Base-by-base conservation (phyloP, 2,888 invertebrate genomes). In the Rhyacophila evoluta region DNA sequence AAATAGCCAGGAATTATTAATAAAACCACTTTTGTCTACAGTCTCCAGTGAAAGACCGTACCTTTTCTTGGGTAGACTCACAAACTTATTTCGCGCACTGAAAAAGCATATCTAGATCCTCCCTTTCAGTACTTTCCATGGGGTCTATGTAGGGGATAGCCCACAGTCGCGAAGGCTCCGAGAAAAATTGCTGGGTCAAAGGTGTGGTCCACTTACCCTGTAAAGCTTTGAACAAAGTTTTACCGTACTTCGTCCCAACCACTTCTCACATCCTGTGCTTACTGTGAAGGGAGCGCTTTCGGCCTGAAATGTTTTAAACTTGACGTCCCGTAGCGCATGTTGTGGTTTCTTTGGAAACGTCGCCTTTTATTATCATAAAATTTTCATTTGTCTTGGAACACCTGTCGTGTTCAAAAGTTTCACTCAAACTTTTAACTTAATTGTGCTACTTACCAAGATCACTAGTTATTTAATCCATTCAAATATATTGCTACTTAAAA, bases 201-300 rank as follows among this genome's bases (percentile, higher is more conserved):
- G 55, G 55, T 55, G 55, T 55, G 55, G 55, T 55, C 39, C 55
- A 55, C 55, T 55, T 55, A 55, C 15, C 55, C 55, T 10, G 19
- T 19, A 19, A 55, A 10, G 55, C 55, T 55, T 55, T 55, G 55
- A 55, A 10, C 10, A 55, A 55, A 55, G 55, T 55, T 55, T 55
- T n/a, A 6, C 55, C 15, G 55, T 10, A 55, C 55, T 55, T 55
- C 19, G 55, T 55, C 55, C 55, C 19, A 19, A 55, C 55, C 55
- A 19, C 55, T 55, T 55, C 19, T 55, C 55, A 19, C 55, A 19
- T 19, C 55, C 55, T 19, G 12, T 15, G 15, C 19, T 19, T 55
- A 19, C 55, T 12, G 1, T 6, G 1, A 39, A 39, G 39, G 39
- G 39, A 1, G 4, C 15, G 15, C 39, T 39, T 10, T 55, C 25